Evolutionary conservation across 1,140 invertebrate genomes (phyloP), one percentile per base, ranked within the genome.

Genomic region (Drosophila paulistorum): DNA sequence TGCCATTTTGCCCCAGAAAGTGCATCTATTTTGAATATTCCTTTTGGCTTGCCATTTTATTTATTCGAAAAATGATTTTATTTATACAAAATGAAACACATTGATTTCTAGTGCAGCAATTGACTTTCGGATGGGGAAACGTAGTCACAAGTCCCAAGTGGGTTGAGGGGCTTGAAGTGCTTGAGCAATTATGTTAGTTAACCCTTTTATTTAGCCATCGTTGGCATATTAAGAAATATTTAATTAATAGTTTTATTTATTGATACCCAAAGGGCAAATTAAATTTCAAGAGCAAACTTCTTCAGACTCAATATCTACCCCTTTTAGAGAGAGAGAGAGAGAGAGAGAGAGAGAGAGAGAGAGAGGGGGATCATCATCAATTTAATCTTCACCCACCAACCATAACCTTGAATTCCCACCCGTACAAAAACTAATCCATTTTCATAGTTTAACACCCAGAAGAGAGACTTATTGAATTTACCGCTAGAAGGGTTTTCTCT

Each of bases 381-480:
- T 42, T 42, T n/a, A 14, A 11, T 30, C 35, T 11, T 37, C 45
- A 23, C 20, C 3, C 45, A 17, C 14, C 1, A 17, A 0, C 0
- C 14, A 3, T 7, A 6, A 7, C 14, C 45, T 2, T 9, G 17
- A 17, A 3, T 7, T 13, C 14, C 7, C 11, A 9, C 14, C 7
- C 45, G 14, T 20, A 3, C 7, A 30, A 30, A 37, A 48, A 17
- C 14, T 51, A 51, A 10, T 23, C 20, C 45, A 23, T 23, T 51
- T 51, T 23, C 17, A 51, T 51, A 51, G 45, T 51, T 51, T 51
- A 51, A 51, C 45, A 51, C 45, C 9, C 45, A 51, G 17, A 51
- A 51, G 17, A 51, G 20, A 11, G 45, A 51, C 17, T 51, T 51
- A 48, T 48, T 48, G 45, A 48, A 48, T 48, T 48, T 20, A 48